Evolutionary conservation across 2,888 invertebrate species (phyloP).

Genomic region (Cynaeus angustus): DNA sequence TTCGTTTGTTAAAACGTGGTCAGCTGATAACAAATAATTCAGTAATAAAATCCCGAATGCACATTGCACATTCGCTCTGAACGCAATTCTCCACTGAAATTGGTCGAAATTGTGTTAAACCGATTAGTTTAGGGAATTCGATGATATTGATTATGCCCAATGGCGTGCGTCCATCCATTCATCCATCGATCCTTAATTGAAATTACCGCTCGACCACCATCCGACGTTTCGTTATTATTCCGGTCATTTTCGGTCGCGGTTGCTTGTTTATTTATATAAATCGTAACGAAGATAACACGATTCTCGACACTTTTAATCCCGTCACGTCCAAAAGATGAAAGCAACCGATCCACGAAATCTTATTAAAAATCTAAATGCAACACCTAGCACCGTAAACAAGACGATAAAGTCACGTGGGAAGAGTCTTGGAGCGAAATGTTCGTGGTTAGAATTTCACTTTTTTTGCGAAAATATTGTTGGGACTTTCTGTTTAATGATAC

Average conservation of each 20-base stretch:
- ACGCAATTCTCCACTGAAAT: constrained; percentile 8
- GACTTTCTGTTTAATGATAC: no score
- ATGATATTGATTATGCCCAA: constrained; percentile 44
- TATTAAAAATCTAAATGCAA: constrained; percentile 36
- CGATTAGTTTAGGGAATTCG: constrained; percentile 44
- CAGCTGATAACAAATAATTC: neutral
- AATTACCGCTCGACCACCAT: constrained; percentile 25
- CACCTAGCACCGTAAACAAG: constrained; percentile 22
- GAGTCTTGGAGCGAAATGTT: constrained; percentile 23
- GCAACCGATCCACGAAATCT: constrained; percentile 24
- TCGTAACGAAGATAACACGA: constrained; percentile 20
- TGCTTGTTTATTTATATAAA: constrained; percentile 17
- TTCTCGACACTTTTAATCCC: constrained; percentile 31
- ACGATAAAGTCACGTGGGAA: constrained; percentile 10
- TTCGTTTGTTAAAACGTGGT: neutral
- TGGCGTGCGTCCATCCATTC: constrained; percentile 32
- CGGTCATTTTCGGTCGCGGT: constrained; percentile 7
- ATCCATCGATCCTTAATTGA: constrained; percentile 34
- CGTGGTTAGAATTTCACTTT: neutral
- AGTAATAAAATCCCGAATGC: constrained; percentile 4
- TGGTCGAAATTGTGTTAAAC: constrained; percentile 39
- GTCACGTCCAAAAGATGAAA: constrained; percentile 29
- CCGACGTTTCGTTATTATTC: constrained; percentile 4
- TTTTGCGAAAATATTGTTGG: neutral
- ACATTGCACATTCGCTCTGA: constrained; percentile 3